phyloP scores from a whole-genome alignment of 2,888 invertebrate genomes.

The Prosopocoilus inquinatus region DNA sequence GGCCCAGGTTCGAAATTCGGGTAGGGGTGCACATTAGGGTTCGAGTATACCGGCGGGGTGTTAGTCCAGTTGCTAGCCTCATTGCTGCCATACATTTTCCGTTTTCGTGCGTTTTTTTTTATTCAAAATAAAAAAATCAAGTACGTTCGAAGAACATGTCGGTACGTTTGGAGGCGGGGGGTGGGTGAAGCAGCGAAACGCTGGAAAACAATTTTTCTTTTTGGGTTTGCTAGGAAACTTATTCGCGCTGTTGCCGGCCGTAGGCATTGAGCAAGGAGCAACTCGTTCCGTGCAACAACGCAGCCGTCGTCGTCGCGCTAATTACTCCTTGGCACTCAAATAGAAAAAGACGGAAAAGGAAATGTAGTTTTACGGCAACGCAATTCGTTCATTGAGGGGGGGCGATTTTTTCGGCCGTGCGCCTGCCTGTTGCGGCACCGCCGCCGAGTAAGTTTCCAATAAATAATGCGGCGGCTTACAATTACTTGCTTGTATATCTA shows the following conservation, averaged over 20 bases:
- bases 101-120: constrained; percentile 4
- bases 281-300: neutral
- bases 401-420: neutral
- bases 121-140: neutral
- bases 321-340: no score
- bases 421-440: neutral
- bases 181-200: neutral
- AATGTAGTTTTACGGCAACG: no score
- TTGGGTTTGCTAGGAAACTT: neutral
- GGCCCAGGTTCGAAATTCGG: constrained; percentile 38
- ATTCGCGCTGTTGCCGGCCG: no score
- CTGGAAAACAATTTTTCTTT: neutral
- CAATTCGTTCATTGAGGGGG: neutral
- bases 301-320: no score
- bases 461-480: constrained; percentile 3
- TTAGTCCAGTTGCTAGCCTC: constrained; percentile 18
- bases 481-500: constrained; percentile 6
- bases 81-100: constrained; percentile 17
- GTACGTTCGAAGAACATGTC: neutral
- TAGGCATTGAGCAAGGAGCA: neutral
- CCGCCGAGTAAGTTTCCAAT: neutral
- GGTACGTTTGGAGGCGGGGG: neutral
- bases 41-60: constrained; percentile 16
- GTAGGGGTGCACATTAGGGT: constrained; percentile 28
- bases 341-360: no score